Conservation (phyloP, 1,140 invertebrate species). For the Ruditapes philippinarum region DNA sequence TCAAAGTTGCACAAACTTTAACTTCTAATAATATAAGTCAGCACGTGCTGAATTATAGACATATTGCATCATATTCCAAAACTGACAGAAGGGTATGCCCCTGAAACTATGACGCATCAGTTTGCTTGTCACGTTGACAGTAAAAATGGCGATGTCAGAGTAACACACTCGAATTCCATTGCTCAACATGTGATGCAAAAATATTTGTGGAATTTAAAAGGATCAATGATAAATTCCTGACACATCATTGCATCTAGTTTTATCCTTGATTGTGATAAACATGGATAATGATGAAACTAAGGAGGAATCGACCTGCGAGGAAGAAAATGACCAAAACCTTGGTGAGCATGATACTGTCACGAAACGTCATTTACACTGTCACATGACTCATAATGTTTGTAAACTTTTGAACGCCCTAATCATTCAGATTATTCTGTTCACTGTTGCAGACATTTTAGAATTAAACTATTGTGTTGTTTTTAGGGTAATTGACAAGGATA, state of each 20-base stretch:
- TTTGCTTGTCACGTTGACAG: conserved; percentile 47
- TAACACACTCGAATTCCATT: conserved; percentile 24
- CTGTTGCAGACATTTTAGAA: no score
- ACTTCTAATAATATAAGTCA: no score
- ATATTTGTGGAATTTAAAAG: not conserved
- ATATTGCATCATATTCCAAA: not conserved
- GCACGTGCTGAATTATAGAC: not conserved
- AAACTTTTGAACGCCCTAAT: not conserved
- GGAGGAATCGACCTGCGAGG: not conserved
- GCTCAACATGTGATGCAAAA: conserved; percentile 61
- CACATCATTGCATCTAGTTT: conserved; percentile 8
- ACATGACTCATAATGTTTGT: conserved; percentile 40
- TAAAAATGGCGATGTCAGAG: conserved; percentile 55
- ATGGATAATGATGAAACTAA: conserved; percentile 38
- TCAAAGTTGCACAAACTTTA: no score
- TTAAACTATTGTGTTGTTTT: no score
- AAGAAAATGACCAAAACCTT: conserved; percentile 32
- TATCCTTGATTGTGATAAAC: not conserved
- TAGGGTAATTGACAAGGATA: not conserved
- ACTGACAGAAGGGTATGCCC: not conserved
- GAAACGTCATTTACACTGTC: not conserved
- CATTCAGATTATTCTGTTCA: not conserved
- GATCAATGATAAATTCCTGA: not conserved
- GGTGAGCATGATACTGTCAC: not conserved
- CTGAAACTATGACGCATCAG: conserved; percentile 46